phyloP scores from a whole-genome alignment of 2,797 vertebrate species.

The Poeciliopsis gracilis region DNA sequence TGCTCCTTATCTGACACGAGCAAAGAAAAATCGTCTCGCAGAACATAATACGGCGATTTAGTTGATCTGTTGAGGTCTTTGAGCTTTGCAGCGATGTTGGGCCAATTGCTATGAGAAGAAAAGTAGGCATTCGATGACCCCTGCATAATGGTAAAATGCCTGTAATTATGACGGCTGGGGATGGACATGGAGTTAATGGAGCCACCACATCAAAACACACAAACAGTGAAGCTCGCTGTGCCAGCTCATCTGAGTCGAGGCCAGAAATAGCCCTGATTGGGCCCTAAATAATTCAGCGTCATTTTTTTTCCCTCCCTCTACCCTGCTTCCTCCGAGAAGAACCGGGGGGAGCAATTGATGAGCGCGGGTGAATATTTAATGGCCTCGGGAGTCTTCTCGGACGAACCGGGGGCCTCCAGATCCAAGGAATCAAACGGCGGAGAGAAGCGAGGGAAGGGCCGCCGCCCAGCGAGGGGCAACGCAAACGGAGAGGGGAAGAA shows the following conservation, averaged over 20 bases:
- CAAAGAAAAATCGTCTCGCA: constrained; percentile 20
- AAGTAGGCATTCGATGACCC: constrained; percentile 61
- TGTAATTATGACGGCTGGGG: constrained; percentile 63
- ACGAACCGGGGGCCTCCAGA: constrained; percentile 66
- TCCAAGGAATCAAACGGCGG: constrained; percentile 65
- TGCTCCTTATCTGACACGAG: constrained; percentile 32
- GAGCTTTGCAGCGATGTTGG: constrained; percentile 31
- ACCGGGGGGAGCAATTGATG: constrained; percentile 73
- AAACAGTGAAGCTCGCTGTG: constrained; percentile 54
- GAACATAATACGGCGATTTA: constrained; percentile 49
- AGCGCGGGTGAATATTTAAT: constrained; percentile 81
- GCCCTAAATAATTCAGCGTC: constrained; percentile 78
- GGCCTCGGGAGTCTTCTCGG: constrained; percentile 64
- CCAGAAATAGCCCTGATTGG: constrained; percentile 78
- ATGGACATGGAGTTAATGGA: constrained; percentile 59
- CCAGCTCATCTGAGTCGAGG: constrained; percentile 58
- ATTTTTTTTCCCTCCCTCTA: constrained; percentile 52
- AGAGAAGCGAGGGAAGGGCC: constrained; percentile 55
- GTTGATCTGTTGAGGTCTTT: constrained; percentile 45
- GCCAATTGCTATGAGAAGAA: constrained; percentile 50
- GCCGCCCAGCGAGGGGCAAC: constrained; percentile 49
- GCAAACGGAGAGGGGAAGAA: constrained; percentile 47
- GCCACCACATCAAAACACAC: constrained; percentile 69
- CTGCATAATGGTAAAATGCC: constrained; percentile 56
- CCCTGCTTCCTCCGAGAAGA: constrained; percentile 56